Conservation (phyloP, 2,113 vertebrate species). For the Camelus dromedarius region DNA sequence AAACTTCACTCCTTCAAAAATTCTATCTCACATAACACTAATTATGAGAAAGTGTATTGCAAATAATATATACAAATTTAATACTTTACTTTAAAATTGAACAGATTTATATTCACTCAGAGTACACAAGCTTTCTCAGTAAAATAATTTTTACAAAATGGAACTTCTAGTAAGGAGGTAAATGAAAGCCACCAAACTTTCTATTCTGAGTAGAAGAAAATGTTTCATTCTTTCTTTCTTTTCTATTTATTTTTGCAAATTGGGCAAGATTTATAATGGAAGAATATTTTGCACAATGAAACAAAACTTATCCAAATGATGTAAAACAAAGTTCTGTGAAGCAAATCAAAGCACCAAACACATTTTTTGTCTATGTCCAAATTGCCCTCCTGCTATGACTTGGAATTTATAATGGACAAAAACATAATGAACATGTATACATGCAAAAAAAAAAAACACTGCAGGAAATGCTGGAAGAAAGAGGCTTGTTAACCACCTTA, state of each 20-base stretch:
- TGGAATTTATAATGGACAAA: background rate
- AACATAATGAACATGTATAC: background rate
- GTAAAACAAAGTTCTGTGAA: background rate
- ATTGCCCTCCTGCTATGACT: background rate
- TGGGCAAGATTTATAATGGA: background rate
- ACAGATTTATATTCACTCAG: background rate
- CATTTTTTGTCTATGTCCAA: background rate
- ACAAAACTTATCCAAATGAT: background rate
- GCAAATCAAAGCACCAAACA: background rate
- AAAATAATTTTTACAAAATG: constrained; percentile 1
- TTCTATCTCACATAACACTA: background rate
- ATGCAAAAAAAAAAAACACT: background rate
- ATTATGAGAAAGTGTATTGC: background rate
- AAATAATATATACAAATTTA: background rate
- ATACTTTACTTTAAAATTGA: background rate
- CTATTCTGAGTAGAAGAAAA: background rate
- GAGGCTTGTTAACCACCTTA: background rate
- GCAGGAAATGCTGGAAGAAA: background rate
- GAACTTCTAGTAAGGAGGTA: background rate
- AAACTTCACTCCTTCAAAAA: constrained; percentile 14
- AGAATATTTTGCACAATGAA: background rate
- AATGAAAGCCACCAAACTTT: background rate
- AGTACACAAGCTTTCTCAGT: background rate
- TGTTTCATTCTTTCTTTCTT: background rate
- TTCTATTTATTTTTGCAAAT: constrained; percentile 49